Base-by-base conservation (phyloP, 2,888 invertebrate genomes). In the Tenthredo notha region DNA sequence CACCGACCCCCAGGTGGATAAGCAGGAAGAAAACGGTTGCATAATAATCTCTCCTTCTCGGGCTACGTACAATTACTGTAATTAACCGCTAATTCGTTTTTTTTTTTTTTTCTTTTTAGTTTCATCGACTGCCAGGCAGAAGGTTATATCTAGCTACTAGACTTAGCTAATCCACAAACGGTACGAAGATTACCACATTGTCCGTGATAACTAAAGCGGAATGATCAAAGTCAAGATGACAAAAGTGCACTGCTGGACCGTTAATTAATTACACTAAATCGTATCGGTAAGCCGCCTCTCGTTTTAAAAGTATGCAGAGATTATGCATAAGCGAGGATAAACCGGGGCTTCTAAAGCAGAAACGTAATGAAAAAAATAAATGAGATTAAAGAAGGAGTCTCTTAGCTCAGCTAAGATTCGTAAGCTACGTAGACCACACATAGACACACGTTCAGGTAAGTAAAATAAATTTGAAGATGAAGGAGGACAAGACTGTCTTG, bases 251-350 rank as follows among this genome's bases (percentile, higher is more conserved):
- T 50, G 15, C 18, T 61, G 15, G 40, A 61, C 40, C 25, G 61
- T 80, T 43, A 61, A 80, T 80, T 80, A 80, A 58, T 80, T 80
- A 80, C 80, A 80, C 40, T 80, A 40, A 58, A 40, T 80, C 61
- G 37, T 78, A 78, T 77, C 77, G 78, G 78, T 21, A 40, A 50
- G 33, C 80, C 1, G 7, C 25, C 80, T 21, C 40, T 21, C 40
- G 80, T 80, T 80, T 61, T 6, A n/a, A 61, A 12, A 80, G 40
- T 40, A 61, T 40, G 58, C 61, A 37, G 37, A 80, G 40, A 80
- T 80, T 80, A 58, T 61, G 58, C 37, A 78, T 61, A 3, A 37
- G 33, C 25, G 18, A 29, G 29, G 50, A 77, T 77, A 77, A 75
- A 77, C 77, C 33, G n/a, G 18, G 18, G 9, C 25, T 54, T 33